Conservation (phyloP, 2,797 vertebrate genomes). For the Lepus oiostolus region DNA sequence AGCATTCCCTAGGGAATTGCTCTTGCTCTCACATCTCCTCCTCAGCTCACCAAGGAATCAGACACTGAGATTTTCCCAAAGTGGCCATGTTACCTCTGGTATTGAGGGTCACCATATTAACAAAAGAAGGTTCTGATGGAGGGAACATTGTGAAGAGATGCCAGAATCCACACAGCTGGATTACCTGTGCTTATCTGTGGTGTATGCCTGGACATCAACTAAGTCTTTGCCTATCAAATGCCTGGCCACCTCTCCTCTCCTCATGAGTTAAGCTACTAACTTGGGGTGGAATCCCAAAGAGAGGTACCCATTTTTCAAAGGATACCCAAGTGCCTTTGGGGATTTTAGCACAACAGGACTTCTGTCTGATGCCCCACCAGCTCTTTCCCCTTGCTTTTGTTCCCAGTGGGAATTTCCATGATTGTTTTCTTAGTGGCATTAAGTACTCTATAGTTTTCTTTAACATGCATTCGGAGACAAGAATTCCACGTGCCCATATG, state of each 20-base stretch:
- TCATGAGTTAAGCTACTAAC: background rate
- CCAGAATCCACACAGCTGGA: background rate
- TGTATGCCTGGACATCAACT: background rate
- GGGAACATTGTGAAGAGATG: background rate
- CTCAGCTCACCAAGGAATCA: background rate
- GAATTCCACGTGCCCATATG: background rate
- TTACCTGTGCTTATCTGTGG: background rate
- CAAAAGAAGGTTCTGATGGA: constrained; percentile 16
- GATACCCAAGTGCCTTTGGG: background rate
- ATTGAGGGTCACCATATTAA: background rate
- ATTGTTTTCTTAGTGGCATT: constrained; percentile 17
- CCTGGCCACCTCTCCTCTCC: background rate
- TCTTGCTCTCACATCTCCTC: background rate
- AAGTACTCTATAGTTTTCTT: background rate
- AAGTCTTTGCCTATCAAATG: background rate
- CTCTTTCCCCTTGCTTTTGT: background rate
- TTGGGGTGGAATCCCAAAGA: background rate
- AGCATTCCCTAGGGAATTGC: background rate
- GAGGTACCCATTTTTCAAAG: background rate
- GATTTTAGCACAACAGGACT: background rate
- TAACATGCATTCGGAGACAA: background rate
- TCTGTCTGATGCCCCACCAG: background rate
- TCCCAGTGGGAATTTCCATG: background rate
- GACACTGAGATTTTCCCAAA: constrained; percentile 31
- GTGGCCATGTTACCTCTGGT: background rate